These are phyloP conservation scores for Blomia tropicalis DNA, from an alignment of 2,888 invertebrate genomes.

Conservation along the genomic window DNA sequence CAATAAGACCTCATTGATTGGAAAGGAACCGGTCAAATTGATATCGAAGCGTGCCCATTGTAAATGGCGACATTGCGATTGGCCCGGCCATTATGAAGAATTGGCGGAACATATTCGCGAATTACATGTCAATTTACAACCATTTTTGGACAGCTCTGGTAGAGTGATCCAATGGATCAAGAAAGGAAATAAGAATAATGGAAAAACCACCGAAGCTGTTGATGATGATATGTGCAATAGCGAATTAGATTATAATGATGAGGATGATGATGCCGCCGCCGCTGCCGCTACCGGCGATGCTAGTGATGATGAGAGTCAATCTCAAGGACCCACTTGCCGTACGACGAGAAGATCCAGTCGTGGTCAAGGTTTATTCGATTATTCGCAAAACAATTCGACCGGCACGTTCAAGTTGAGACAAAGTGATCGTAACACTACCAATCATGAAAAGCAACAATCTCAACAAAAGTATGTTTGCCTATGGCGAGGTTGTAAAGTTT, in stretches of 20 bases:
- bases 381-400: background rate
- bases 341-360: background rate
- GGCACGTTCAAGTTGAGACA: background rate
- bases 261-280: background rate
- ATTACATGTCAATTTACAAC: constrained; percentile 33
- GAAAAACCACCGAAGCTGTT: background rate
- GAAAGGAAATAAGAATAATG: background rate
- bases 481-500: constrained; percentile 88
- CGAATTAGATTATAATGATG: background rate
- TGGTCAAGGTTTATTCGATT: background rate
- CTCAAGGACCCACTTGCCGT: background rate
- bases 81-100: constrained; percentile 28
- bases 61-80: constrained; percentile 35
- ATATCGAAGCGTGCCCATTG: constrained; percentile 28
- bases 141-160: constrained; percentile 13
- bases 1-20: too few species aligned
- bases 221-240: background rate
- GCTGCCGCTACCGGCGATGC: background rate
- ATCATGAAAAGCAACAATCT: background rate
- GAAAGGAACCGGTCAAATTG: too few species aligned
- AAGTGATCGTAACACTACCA: background rate
- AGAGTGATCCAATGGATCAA: constrained; percentile 6
- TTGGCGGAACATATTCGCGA: constrained; percentile 33
- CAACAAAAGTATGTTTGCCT: constrained; percentile 43
- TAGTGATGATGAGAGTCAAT: background rate